Percentiles rank a stretch among this genome's conserved stretches.
Conservation (phyloP, 2,797 vertebrate genomes). For the Sebastes hubbsi region DNA sequence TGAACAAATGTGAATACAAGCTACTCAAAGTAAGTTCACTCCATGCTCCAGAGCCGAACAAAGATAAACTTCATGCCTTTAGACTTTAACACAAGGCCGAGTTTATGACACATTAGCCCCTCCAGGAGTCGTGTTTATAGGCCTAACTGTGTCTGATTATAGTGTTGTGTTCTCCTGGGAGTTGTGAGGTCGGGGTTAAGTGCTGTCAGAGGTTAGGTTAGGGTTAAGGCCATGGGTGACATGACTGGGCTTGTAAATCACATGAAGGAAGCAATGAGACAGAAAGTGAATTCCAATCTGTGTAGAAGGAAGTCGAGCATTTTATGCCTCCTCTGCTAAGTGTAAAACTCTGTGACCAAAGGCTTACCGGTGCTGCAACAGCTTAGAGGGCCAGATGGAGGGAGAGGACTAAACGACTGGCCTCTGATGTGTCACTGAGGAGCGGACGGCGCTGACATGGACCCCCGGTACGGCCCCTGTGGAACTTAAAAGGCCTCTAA, state of each 20-base stretch:
- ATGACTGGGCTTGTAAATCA: constrained; percentile 65
- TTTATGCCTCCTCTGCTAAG: constrained; percentile 61
- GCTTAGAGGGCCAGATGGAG: constrained; percentile 35
- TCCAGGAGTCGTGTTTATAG: constrained; percentile 44
- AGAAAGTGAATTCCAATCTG: constrained; percentile 53
- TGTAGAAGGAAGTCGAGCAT: constrained; percentile 51
- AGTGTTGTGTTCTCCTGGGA: constrained; percentile 47
- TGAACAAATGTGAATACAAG: constrained; percentile 45
- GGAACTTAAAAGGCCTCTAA: constrained; percentile 40
- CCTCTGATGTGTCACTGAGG: constrained; percentile 47
- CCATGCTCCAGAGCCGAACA: neutral
- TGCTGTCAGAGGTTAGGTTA: constrained; percentile 64
- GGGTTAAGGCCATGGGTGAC: constrained; percentile 55
- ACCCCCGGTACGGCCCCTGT: constrained; percentile 20
- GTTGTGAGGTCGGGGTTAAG: constrained; percentile 53
- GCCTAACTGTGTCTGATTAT: constrained; percentile 35
- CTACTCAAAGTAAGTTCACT: constrained; percentile 11
- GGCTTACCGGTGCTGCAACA: constrained; percentile 30
- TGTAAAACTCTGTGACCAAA: constrained; percentile 62
- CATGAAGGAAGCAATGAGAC: constrained; percentile 41
- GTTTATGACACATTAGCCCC: constrained; percentile 42
- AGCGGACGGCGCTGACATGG: constrained; percentile 30
- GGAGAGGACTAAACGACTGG: constrained; percentile 2
- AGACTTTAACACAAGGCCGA: constrained; percentile 13
- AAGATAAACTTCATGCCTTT: constrained; percentile 24